Evolutionary conservation across 2,797 vertebrate species (phyloP), one percentile per base, ranked within the genome.

Genomic region (Gastrophryne carolinensis): DNA sequence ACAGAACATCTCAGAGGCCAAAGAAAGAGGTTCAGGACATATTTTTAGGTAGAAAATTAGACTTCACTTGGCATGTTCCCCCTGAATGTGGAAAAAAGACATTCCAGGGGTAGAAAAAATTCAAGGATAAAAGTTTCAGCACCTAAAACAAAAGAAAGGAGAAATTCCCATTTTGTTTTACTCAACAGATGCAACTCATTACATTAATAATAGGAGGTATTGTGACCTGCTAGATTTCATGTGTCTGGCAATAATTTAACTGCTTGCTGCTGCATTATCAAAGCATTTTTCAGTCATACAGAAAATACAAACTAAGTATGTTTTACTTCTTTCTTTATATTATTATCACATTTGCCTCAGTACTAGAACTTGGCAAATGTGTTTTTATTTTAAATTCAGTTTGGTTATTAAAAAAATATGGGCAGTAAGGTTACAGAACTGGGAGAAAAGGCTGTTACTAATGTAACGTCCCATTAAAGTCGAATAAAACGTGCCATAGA

Each of bases 141-240:
- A 41, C 41, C 30, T 26, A 78, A 72, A 72, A 78, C 61, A 78
- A 77, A 75, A 49, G 52, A 61, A 56, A 78, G 21, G 23, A 65
- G 53, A 78, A 66, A 52, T 65, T 58, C 60, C 32, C 23, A 11
- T 70, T 77, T 61, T 76, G n/a, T n/a, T 47, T 13, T 64, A 34
- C 44, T 30, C 27, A 72, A 52, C 75, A 78, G 75, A 72, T 78
- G 75, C 54, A 66, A 78, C 39, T 78, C 29, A 78, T 78, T 78
- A 78, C 24, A 60, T 52, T 52, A 65, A 78, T 58, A 65, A 78
- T 37, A 65, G 37, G 17, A 60, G 34, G 32, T 37, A 66, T 72
- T 78, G 58, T 72, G 30, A 30, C 50, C 19, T 56, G 24, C 52
- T 57, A 72, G 65, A 56, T 35, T 47, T 58, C 50, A 21, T 58